Conservation (phyloP, 1,140 invertebrate species). For the Cecropterus lyciades region DNA sequence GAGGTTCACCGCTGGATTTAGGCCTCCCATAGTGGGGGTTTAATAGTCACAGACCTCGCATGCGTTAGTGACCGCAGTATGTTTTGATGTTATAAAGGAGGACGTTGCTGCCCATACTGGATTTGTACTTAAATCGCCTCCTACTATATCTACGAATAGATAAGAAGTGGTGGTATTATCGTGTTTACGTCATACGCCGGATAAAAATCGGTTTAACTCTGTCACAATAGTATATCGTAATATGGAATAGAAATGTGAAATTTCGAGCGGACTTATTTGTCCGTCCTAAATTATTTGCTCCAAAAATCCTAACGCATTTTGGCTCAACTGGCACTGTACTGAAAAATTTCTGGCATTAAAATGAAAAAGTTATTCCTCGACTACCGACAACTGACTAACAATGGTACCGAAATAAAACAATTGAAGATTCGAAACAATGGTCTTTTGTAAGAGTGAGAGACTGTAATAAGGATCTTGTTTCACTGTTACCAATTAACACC, state of each 20-base stretch:
- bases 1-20: too few species aligned
- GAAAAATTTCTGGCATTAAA: constrained; percentile 22
- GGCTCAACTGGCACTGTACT: constrained; percentile 16
- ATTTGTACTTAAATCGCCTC: too few species aligned
- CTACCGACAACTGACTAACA: constrained; percentile 27
- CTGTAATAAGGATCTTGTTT: constrained; percentile 6
- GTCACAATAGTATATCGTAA: constrained; percentile 14
- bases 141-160: too few species aligned
- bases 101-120: too few species aligned
- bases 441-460: constrained; percentile 25
- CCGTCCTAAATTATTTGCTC: constrained; percentile 20
- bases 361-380: constrained; percentile 24
- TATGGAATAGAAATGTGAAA: constrained; percentile 26
- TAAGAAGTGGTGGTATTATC: too few species aligned
- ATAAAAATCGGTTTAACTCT: constrained; percentile 31
- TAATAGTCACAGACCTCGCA: too few species aligned
- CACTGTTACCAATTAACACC: not conserved
- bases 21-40: too few species aligned
- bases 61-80: too few species aligned
- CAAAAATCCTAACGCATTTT: constrained; percentile 18
- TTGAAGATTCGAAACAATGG: constrained; percentile 29
- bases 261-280: constrained; percentile 17
- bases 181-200: too few species aligned
- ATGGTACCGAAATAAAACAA: constrained; percentile 26
- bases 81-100: too few species aligned